Base-by-base conservation (phyloP, 2,113 vertebrate genomes). In the Marmota monax region DNA sequence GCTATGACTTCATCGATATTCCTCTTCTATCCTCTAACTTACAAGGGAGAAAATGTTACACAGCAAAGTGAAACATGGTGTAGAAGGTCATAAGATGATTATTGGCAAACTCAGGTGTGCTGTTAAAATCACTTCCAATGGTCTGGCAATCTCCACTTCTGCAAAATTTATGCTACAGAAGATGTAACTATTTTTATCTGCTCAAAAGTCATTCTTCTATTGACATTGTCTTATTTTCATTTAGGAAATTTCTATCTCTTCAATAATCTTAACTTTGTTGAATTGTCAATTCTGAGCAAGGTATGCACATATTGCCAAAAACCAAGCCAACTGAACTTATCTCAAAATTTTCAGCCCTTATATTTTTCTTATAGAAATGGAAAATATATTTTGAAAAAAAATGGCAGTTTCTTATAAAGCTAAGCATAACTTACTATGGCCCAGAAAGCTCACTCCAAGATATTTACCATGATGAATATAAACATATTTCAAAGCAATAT, bases 361-460 rank as follows among this genome's bases (percentile, higher is more conserved):
- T 32, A 86, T 37, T 86, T 72, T 89, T 39, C 7, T 63, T 76
- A 7, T 39, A n/a, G 34, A 92, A 72, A 84, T 7, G 23, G 9
- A 93, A 97, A 77, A 67, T 77, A 34, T 51, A 73, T 67, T 82
- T 78, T 58, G 8, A 6, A 67, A 93, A 90, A 73, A 23, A 48
- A 13, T n/a, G 48, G 45, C 42, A 76, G 34, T 25, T 73, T 79
- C 72, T 90, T 87, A 87, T 13, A 23, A 22, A 58, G 56, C 20
- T 58, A 58, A 58, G 20, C 20, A 78, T 37, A 77, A 2, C 20
- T 78, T 83, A 16, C 22, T 53, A 67, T 63, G n/a, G 80, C 6
- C 51, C 12, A 74, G 10, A 56, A 92, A 51, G 8, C 4, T 61
- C 3, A 80, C n/a, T 61, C n/a, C 4, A 67, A 74, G 14, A 67